Conservation (phyloP, 2,113 vertebrate genomes). For the Callaeas wilsoni region DNA sequence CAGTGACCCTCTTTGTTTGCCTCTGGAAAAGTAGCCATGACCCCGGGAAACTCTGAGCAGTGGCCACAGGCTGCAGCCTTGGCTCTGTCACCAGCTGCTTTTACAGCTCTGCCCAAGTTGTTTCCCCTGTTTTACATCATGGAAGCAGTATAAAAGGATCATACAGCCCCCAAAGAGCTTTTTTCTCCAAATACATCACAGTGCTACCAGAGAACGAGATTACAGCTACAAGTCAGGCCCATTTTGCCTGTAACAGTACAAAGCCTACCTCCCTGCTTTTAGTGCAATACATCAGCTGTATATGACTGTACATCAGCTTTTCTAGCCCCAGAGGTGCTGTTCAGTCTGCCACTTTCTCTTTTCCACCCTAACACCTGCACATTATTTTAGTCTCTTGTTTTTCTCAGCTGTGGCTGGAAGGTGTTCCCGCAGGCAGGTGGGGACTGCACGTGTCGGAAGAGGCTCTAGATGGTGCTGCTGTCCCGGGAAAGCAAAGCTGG, state of each 20-base stretch:
- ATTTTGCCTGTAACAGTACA: not conserved
- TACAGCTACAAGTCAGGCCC: not conserved
- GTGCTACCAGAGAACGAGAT: not conserved
- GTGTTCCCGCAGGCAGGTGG: rapidly evolving
- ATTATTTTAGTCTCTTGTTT: not conserved
- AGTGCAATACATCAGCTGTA: not conserved
- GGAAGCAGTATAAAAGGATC: not conserved
- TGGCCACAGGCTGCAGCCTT: not conserved
- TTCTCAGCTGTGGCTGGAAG: not conserved
- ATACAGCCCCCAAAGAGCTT: not conserved
- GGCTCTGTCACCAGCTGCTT: not conserved
- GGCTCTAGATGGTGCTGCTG: constrained; percentile 54
- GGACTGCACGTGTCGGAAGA: rapidly evolving
- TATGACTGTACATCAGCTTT: not conserved
- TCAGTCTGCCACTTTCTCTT: not conserved
- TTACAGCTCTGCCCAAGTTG: not conserved
- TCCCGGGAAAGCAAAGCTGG: not conserved
- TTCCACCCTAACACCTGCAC: not conserved
- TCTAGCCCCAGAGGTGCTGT: not conserved
- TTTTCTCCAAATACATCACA: not conserved
- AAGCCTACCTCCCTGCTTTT: not conserved
- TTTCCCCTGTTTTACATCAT: not conserved
- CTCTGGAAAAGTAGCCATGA: not conserved
- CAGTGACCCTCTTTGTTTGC: not conserved
- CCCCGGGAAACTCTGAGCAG: not conserved